phyloP scores from a whole-genome alignment of 1,140 invertebrate genomes.

The Pantala flavescens region DNA sequence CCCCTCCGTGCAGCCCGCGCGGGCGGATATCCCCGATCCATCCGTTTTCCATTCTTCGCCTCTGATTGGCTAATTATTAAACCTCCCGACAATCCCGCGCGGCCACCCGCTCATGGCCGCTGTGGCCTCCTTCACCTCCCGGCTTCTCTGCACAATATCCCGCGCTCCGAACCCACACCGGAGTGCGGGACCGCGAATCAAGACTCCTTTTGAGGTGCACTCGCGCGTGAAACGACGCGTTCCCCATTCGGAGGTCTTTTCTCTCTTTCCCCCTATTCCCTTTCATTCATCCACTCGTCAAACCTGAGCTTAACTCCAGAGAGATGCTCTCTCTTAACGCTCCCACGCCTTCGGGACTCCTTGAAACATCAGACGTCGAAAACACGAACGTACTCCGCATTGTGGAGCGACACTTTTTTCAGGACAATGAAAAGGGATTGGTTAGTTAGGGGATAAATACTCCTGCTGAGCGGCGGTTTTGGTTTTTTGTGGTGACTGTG shows the following conservation, averaged over 20 bases:
- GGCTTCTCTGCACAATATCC: not conserved
- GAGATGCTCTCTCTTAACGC: too few relatives aligned
- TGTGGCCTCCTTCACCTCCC: too few relatives aligned
- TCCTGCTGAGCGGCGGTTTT: too few relatives aligned
- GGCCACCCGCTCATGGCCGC: not conserved
- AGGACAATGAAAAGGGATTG: too few relatives aligned
- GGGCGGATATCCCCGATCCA: not conserved
- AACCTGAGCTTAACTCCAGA: too few relatives aligned
- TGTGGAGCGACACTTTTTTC: too few relatives aligned
- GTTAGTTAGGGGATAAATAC: too few relatives aligned
- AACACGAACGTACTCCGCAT: too few relatives aligned
- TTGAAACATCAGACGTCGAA: too few relatives aligned
- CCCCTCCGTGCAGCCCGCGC: not conserved
- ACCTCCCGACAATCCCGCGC: not conserved
- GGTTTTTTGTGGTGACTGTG: too few relatives aligned
- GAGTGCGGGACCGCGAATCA: not conserved
- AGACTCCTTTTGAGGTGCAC: not conserved
- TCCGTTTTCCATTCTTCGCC: not conserved
- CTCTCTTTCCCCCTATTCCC: not conserved
- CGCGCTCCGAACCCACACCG: not conserved
- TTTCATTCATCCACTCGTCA: not conserved
- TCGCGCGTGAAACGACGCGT: not conserved
- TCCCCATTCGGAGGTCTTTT: not conserved
- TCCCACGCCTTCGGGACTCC: too few relatives aligned
- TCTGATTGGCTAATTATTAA: not conserved